phyloP scores from a whole-genome alignment of 2,113 vertebrate genomes.

The Okapia johnstoni region DNA sequence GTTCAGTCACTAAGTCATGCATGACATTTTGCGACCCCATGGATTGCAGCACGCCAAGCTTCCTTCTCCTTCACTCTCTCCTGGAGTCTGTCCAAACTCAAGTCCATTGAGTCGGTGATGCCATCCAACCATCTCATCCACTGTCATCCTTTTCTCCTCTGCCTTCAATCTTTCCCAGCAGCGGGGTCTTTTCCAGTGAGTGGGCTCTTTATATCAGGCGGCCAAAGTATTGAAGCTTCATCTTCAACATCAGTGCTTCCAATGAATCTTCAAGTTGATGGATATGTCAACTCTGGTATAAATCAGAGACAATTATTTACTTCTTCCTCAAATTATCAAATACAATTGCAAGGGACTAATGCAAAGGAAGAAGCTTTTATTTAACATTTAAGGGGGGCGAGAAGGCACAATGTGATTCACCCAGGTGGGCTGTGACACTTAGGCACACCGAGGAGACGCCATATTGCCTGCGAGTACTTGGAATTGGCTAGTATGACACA shows the following conservation, averaged over 20 bases:
- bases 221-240: not conserved
- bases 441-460: accelerated
- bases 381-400: not conserved
- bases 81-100: not conserved
- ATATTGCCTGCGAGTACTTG: accelerated
- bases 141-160: not conserved
- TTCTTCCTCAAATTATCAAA: not conserved
- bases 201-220: not conserved
- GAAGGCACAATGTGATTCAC: accelerated
- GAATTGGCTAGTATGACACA: accelerated
- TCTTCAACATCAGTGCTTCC: not conserved
- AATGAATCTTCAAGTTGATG: not conserved
- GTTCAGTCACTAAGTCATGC: not conserved
- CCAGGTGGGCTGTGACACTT: no score
- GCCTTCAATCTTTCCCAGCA: not conserved
- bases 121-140: not conserved
- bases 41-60: not conserved
- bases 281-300: not conserved
- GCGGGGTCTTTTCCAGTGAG: not conserved
- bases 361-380: not conserved
- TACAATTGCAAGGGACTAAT: not conserved
- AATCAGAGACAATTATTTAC: not conserved
- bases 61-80: not conserved
- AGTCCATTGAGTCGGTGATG: not conserved
- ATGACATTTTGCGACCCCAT: not conserved